Evolutionary conservation across 2,797 vertebrate species (phyloP), one percentile per base, ranked within the genome.

Genomic region (Nasua narica): DNA sequence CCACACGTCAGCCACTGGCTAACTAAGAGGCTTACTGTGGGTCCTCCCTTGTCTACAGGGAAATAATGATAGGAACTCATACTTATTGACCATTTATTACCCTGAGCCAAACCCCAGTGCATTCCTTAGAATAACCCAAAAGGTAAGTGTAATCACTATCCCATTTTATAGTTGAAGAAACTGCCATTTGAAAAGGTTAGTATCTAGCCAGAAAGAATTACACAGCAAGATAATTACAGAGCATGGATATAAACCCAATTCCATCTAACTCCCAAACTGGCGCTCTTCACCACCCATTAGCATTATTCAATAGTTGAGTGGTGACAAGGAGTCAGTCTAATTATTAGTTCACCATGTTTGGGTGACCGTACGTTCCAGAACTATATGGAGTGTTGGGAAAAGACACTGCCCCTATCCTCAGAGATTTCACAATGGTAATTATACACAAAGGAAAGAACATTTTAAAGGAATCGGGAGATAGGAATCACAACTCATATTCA

Each of bases 181-280:
- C 32, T 54, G 37, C 10, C 48, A 7, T 83, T 76, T 43, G 29
- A 56, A 95, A 90, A 85, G 58, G 35, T n/a, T 52, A 74, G 23
- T 46, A 56, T 84, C 62, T 94, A 93, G 11, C 21, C 81, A 93
- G 60, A 43, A 88, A 94, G 52, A 92, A 93, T 25, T 37, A 77
- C 2, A 77, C n/a, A 86, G 7, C 27, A 35, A 83, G 7, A 14
- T 62, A 87, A 58, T 67, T 90, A 58, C 1, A 91, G 58, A 88
- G 37, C 35, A n/a, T 16, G 9, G 60, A 15, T 40, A 83, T 37
- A 74, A 92, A 87, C 52, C 12, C 67, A 76, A 37, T 77, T 81
- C 69, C 25, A 46, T 14, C 21, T 90, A 58, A 81, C 81, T 70
- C 46, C 50, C 27, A 81, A 56, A 50, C 48, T 23, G 29, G 4